These are phyloP conservation scores for Rhinopithecus roxellana DNA, from an alignment of 2,113 vertebrate species.

Conservation along the genomic window DNA sequence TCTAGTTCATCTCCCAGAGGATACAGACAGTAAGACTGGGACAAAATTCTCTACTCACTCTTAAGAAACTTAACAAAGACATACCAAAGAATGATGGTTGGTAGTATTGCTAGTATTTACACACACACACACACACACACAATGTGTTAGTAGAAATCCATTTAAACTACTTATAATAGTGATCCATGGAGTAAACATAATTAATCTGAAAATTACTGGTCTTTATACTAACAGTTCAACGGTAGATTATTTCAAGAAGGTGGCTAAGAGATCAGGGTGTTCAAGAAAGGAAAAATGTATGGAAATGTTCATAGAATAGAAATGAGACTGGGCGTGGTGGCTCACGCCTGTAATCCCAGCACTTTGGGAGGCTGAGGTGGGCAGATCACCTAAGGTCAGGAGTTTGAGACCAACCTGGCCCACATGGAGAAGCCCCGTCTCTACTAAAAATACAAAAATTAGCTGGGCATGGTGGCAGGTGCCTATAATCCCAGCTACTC, in stretches of 20 bases:
- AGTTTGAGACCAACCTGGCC: no score
- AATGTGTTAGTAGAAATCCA: neutral
- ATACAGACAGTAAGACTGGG: neutral
- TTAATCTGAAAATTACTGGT: neutral
- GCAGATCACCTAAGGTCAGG: no score
- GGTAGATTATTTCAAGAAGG: neutral
- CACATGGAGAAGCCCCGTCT: no score
- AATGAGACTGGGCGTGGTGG: neutral
- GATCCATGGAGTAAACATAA: neutral
- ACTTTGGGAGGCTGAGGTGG: no score
- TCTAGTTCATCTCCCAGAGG: neutral
- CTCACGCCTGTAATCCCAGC: no score
- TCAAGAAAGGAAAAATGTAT: neutral
- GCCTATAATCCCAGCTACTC: no score
- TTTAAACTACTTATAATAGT: neutral
- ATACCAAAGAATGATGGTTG: neutral
- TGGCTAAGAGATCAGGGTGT: neutral
- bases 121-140: no score
- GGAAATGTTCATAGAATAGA: rapidly evolving
- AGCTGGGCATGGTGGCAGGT: no score
- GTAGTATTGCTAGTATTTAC: neutral
- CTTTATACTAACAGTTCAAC: neutral
- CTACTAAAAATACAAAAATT: no score
- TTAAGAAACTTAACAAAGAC: neutral
- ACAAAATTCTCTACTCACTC: neutral